Conservation (phyloP, 2,797 vertebrate genomes). For the Semotilus atromaculatus region DNA sequence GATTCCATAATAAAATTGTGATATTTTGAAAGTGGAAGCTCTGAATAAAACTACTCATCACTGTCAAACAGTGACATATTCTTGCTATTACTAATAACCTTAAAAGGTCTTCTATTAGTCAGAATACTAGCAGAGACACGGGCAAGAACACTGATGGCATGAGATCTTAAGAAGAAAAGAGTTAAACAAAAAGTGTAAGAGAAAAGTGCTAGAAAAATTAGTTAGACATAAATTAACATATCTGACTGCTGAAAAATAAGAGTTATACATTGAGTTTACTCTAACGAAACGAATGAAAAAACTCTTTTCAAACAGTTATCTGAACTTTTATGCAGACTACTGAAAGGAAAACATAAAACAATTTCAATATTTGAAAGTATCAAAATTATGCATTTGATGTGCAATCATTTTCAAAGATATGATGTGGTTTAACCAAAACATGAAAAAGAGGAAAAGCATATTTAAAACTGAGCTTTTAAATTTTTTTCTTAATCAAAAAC, state of each 20-base stretch:
- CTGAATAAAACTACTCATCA: conserved; percentile 7
- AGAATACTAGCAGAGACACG: conserved; percentile 86
- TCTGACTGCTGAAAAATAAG: background rate
- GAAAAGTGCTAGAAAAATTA: background rate
- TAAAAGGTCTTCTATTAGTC: background rate
- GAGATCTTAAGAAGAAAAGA: conserved; percentile 78
- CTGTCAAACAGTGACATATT: background rate
- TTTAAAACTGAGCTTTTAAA: background rate
- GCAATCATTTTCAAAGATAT: background rate
- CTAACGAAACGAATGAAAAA: background rate
- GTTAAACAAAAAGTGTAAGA: background rate
- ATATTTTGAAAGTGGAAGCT: background rate
- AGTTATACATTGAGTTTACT: background rate
- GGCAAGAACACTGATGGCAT: conserved; percentile 83
- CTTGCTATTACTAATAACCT: conserved; percentile 7
- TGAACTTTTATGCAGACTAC: background rate
- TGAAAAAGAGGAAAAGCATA: background rate
- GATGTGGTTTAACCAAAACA: background rate
- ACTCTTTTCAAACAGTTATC: background rate
- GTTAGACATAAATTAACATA: background rate
- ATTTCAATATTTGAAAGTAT: background rate
- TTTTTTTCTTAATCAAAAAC: background rate
- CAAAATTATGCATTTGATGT: background rate
- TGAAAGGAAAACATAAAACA: background rate
- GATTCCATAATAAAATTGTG: background rate